Evolutionary conservation across 1,140 invertebrate species (phyloP), one percentile per base, ranked within the genome.

Genomic region (Eumaeus atala): DNA sequence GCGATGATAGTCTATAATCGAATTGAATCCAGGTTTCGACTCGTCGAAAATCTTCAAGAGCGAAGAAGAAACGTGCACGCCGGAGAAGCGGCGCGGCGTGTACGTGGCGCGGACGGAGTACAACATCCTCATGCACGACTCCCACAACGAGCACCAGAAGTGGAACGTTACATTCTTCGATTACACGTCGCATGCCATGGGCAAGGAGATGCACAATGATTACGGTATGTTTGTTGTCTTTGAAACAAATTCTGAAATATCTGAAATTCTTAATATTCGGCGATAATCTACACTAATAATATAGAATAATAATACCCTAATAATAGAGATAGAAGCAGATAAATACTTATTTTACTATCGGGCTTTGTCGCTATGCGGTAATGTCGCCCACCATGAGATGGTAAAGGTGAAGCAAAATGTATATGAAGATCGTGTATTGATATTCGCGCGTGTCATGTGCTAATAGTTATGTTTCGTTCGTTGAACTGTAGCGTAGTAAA

Each of bases 151-250:
- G 35, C 89, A 91, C 62, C 87, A 87, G 17, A 93, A 94, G 76
- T 99, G 97, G 97, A 99, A 99, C 89, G 94, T 98, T 9, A 98
- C 97, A 0, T 99, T 96, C 81, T 95, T 93, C 72, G 94, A 96
- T 86, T 96, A 96, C 83, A 92, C 94, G 1, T 92, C 95, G 10
- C 89, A 91, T 42, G 91, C 91, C 50, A 93, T 95, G 89, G 91
- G 90, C 17, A 89, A 91, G 53, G 92, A 96, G 66, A 89, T 91
- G 75, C 84, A 91, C 11, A 92, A 92, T 67, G 93, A 95, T 87
- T 97, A 97, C 90, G 94, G 95, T 97, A n/a, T n/a, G n/a, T n/a
- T n/a, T n/a, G n/a, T n/a, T n/a, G n/a, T n/a, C n/a, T n/a, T n/a
- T n/a, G n/a, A n/a, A n/a, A n/a, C n/a, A n/a, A n/a, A n/a, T n/a